Evolutionary conservation across 2,113 vertebrate species (phyloP).

Genomic region (Cinclus mexicanus): DNA sequence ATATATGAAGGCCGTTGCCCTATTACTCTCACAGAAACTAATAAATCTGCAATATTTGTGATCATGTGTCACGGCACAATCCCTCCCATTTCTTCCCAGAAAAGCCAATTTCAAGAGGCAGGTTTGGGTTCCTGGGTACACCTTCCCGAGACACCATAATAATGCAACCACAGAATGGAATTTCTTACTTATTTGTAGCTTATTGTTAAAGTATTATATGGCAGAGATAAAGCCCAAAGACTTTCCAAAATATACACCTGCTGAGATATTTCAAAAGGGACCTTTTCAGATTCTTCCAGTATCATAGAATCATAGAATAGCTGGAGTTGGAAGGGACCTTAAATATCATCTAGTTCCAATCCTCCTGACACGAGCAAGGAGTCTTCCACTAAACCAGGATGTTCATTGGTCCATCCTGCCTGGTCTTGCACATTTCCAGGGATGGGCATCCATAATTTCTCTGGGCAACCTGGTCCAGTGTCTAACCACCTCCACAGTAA

Average conservation of each 20-base stretch:
- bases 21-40: not conserved
- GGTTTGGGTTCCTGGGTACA: not conserved
- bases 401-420: not conserved
- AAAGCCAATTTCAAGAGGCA: not conserved
- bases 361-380: not conserved
- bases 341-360: not conserved
- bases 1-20: not conserved
- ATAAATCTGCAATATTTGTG: not conserved
- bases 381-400: not conserved
- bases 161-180: not conserved
- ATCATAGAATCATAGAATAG: not conserved
- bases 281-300: not conserved
- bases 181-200: not conserved
- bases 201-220: not conserved
- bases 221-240: not conserved
- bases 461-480: not conserved
- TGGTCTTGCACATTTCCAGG: not conserved
- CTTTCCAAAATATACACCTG: not conserved
- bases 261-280: not conserved
- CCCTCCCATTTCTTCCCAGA: not conserved
- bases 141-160: not conserved
- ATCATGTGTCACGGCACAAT: not conserved
- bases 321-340: not conserved
- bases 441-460: not conserved
- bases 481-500: fast-evolving